These are phyloP conservation scores for Gallinago nigripennis DNA, from an alignment of 2,797 vertebrate species.

Conservation along the genomic window DNA sequence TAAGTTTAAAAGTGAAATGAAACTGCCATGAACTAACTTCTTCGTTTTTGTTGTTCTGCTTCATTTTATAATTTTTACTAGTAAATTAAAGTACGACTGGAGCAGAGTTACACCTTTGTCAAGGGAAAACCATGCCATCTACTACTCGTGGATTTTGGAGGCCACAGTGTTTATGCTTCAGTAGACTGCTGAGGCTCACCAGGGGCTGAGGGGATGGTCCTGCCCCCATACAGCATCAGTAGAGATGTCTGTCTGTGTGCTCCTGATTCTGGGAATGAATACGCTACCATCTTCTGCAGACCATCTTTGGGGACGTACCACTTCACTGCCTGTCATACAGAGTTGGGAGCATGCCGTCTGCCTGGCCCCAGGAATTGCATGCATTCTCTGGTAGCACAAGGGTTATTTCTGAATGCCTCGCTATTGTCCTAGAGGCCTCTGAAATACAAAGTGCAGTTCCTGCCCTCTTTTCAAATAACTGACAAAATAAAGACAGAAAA, in stretches of 20 bases:
- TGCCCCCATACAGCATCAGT: not conserved
- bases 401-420: not conserved
- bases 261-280: not conserved
- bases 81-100: not conserved
- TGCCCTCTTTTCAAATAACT: not conserved
- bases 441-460: not conserved
- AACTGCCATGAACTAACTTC: not conserved
- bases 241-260: fast-evolving
- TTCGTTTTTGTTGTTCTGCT: not conserved
- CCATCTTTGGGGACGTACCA: not conserved
- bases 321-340: not conserved
- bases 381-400: not conserved
- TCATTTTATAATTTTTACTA: not conserved
- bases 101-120: not conserved
- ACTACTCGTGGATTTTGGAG: not conserved
- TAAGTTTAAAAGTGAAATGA: not conserved
- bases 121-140: not conserved
- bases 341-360: not conserved
- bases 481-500: not conserved
- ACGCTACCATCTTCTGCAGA: not conserved
- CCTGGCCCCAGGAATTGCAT: not conserved
- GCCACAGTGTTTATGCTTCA: fast-evolving
- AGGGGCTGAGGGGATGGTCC: too few species aligned
- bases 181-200: fast-evolving
- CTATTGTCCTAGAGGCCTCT: not conserved